A percentile compares a stretch with the other conserved stretches of the same genome.
These are phyloP conservation scores for Rhagoletis zephyria DNA, from an alignment of 1,140 invertebrate species.

Conservation along the genomic window DNA sequence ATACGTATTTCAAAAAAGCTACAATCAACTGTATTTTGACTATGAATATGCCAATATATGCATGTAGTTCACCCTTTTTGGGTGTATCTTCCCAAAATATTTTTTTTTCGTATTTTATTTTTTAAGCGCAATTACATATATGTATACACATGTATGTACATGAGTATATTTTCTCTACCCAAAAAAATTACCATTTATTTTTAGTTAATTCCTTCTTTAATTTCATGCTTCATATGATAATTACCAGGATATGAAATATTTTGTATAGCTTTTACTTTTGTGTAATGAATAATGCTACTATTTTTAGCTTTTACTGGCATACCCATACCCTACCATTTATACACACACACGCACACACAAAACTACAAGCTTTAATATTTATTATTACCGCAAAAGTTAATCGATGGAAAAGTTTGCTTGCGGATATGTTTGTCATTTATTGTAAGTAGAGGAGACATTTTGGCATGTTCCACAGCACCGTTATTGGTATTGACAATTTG, in stretches of 20 bases:
- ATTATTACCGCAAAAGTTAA: constrained; percentile 52
- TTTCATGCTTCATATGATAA: constrained; percentile 13
- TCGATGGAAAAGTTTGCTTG: constrained; percentile 50
- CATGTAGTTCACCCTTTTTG: too few species aligned
- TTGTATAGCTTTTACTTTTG: constrained; percentile 36
- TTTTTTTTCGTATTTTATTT: too few species aligned
- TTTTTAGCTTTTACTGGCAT: constrained; percentile 14
- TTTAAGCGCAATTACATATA: too few species aligned
- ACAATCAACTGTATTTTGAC: too few species aligned
- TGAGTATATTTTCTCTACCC: not conserved
- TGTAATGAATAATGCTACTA: not conserved
- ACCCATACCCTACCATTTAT: not conserved
- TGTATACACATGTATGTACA: not conserved
- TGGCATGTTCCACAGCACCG: constrained; percentile 24
- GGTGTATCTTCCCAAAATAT: too few species aligned
- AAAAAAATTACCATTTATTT: not conserved
- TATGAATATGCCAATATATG: too few species aligned
- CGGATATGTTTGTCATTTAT: constrained; percentile 52
- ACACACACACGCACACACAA: not conserved
- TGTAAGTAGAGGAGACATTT: constrained; percentile 35
- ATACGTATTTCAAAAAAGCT: too few species aligned
- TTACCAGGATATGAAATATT: constrained; percentile 46
- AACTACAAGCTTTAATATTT: constrained; percentile 4
- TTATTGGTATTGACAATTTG: not conserved
- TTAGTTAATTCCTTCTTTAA: not conserved